Evolutionary conservation across 2,888 invertebrate species (phyloP).

Genomic region (Crematogaster levior): DNA sequence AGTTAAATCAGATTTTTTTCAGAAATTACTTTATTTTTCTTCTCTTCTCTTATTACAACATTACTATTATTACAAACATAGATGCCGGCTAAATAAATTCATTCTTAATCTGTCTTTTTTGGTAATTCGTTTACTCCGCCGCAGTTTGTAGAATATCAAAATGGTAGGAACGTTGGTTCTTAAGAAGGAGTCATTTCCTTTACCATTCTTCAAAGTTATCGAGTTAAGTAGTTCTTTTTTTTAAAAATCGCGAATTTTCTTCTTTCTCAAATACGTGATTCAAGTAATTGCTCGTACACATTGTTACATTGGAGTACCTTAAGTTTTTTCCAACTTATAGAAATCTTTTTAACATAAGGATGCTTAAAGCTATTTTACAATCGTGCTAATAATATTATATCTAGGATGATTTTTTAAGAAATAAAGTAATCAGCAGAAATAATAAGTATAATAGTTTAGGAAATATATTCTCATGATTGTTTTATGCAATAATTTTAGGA

Average conservation of each 20-base stretch:
- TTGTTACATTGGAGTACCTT: constrained; percentile 23
- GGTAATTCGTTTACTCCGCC: constrained; percentile 38
- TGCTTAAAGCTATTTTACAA: constrained; percentile 12
- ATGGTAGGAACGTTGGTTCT: constrained; percentile 34
- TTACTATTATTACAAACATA: constrained; percentile 16
- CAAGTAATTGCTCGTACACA: constrained; percentile 56
- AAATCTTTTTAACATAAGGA: neutral
- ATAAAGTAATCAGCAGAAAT: neutral
- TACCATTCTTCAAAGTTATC: constrained; percentile 56
- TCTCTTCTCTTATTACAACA: constrained; percentile 46
- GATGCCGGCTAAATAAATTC: constrained; percentile 51
- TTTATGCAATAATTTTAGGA: constrained; percentile 1
- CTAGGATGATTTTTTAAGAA: neutral
- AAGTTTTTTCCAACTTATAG: constrained; percentile 2
- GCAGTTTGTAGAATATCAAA: constrained; percentile 37
- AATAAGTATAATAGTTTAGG: neutral
- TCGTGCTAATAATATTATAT: neutral
- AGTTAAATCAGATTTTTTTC: neutral
- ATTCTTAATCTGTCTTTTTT: constrained; percentile 56
- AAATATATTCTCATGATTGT: neutral
- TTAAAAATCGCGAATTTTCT: constrained; percentile 66
- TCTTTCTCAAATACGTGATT: constrained; percentile 51
- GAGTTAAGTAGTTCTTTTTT: constrained; percentile 65
- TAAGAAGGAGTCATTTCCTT: constrained; percentile 52
- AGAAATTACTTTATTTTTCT: neutral